Evolutionary conservation across 2,113 vertebrate species (phyloP).

Genomic region (Neomonachus schauinslandi): DNA sequence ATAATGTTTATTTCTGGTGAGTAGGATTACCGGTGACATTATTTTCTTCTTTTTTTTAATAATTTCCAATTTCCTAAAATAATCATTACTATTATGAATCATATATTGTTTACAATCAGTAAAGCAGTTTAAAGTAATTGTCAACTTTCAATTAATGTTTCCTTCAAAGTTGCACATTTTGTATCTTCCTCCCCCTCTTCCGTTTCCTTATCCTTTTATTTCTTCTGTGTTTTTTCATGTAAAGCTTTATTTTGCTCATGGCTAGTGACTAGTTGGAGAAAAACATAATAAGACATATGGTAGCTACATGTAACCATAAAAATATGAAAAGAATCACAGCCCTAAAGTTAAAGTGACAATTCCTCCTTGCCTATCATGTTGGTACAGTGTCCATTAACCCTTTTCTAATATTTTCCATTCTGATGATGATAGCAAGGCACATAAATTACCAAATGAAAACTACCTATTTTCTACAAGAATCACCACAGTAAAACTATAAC

Average conservation of each 20-base stretch:
- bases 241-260: background rate
- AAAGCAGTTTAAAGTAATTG: background rate
- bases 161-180: background rate
- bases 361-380: background rate
- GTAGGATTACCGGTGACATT: background rate
- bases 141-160: background rate
- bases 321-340: background rate
- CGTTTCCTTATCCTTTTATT: background rate
- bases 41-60: background rate
- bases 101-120: background rate
- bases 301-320: background rate
- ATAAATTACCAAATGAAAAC: background rate
- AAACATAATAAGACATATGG: background rate
- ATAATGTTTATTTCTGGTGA: background rate
- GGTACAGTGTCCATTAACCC: background rate
- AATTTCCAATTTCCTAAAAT: background rate
- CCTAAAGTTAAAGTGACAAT: background rate
- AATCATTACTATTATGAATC: background rate
- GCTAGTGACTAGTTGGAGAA: background rate
- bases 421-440: background rate
- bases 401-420: background rate
- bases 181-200: background rate
- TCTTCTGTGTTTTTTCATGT: background rate
- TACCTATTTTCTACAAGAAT: background rate
- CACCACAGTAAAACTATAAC: background rate